Evolutionary conservation across 2,888 invertebrate species (phyloP).

Genomic region (Drosophila histrio): DNA sequence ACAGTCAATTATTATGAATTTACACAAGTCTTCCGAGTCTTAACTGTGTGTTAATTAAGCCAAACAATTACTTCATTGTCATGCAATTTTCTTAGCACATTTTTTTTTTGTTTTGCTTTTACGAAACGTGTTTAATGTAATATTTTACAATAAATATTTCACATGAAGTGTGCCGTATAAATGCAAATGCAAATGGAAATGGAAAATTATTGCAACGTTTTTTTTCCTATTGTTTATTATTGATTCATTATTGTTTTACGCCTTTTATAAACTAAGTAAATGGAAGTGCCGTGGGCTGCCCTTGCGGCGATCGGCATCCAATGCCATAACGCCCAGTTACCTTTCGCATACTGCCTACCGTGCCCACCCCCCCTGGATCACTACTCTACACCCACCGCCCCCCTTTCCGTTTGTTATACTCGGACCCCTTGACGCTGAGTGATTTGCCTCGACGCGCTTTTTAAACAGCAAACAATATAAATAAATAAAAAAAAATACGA

Average conservation of each 20-base stretch:
- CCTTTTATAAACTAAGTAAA: conserved; percentile 2
- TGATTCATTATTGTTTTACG: conserved; percentile 24
- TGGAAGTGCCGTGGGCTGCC: conserved; percentile 22
- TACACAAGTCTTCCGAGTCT: conserved; percentile 43
- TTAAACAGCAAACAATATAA: conserved; percentile 54
- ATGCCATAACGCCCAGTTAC: conserved; percentile 30
- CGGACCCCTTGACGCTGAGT: conserved; percentile 51
- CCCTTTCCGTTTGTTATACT: conserved; percentile 34
- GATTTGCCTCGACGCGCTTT: conserved; percentile 70
- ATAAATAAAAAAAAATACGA: conserved; percentile 22
- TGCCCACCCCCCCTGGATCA: not conserved
- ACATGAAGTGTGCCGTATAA: conserved; percentile 14
- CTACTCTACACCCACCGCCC: not conserved
- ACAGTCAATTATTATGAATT: conserved; percentile 60
- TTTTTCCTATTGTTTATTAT: conserved; percentile 11
- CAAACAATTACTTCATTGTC: conserved; percentile 61
- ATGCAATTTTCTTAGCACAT: conserved; percentile 21
- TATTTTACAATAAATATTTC: conserved; percentile 34
- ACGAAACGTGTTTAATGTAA: conserved; percentile 40
- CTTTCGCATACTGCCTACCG: conserved; percentile 11
- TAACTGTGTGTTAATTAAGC: conserved; percentile 63
- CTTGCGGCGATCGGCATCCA: conserved; percentile 32
- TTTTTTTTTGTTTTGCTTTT: conserved; percentile 8
- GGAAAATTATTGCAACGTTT: conserved; percentile 22
- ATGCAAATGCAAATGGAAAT: conserved; percentile 28